phyloP scores from a whole-genome alignment of 2,888 invertebrate genomes.

The Terebella lapidaria region DNA sequence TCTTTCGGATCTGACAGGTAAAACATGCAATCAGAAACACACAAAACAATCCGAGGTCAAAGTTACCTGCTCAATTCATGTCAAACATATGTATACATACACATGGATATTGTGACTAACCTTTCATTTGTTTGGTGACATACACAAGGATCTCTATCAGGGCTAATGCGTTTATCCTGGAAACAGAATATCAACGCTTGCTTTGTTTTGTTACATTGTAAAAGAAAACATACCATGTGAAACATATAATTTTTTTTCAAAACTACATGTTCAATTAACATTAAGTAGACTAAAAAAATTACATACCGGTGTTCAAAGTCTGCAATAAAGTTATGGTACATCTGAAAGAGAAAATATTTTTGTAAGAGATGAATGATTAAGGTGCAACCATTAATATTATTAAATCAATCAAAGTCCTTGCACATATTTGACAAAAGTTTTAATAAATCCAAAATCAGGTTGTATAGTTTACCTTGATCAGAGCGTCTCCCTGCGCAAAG shows the following conservation, averaged over 20 bases:
- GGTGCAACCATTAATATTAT: no score
- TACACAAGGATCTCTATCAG: conserved; percentile 72
- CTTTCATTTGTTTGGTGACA: conserved; percentile 44
- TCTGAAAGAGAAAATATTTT: conserved; percentile 32
- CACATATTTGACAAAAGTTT: neutral
- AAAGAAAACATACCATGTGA: no score
- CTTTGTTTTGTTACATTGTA: no score
- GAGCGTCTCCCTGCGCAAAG: conserved; percentile 67
- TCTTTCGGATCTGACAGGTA: conserved; percentile 67
- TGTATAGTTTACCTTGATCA: conserved; percentile 37
- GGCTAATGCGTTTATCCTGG: conserved; percentile 86
- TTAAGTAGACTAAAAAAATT: no score
- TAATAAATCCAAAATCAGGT: neutral
- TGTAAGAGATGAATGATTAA: neutral
- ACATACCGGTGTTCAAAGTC: conserved; percentile 92
- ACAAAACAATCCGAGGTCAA: neutral
- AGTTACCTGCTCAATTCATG: neutral
- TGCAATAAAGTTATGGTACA: conserved; percentile 86
- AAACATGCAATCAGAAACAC: conserved; percentile 1
- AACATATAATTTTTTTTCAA: no score
- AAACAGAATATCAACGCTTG: no score
- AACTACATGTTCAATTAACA: no score
- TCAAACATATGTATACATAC: no score
- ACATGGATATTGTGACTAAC: conserved; percentile 21
- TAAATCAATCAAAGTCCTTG: neutral